Base-by-base conservation (phyloP, 2,113 vertebrate species). In the Mesembrinibis cayennensis region DNA sequence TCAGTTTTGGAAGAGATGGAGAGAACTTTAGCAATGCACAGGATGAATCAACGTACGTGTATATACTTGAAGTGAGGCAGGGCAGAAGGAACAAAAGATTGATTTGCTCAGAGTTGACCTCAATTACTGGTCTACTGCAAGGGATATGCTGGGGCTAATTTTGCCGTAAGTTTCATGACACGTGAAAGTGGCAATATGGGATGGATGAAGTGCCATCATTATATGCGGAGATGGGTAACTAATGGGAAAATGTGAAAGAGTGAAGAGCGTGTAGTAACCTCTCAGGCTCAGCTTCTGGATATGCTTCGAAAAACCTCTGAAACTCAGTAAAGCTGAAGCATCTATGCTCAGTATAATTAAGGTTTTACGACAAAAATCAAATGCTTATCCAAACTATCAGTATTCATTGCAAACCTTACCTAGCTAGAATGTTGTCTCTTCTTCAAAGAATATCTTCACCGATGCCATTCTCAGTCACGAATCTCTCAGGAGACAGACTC, bases 21-120 rank as follows among this genome's bases (percentile, higher is more conserved):
- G 32, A 69, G 47, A 67, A 11, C 23, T 38, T 82, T 49, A 91
- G 30, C 30, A 89, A 21, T 19, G 36, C 58, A 42, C 16, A 61
- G 19, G 30, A 40, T 76, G 40, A 87, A 71, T 59, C 42, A 55
- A 42, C 3, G 13, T 50, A 13, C 23, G 9, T 50, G 25, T 38
- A 23, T 15, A 19, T 79, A 63, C 66, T 84, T 87, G 84, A 44
- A 61, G 53, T 11, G 71, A 77, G 58, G 45, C 53, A 90, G 78
- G 49, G 50, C 74, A 88, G 87, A 90, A 95, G 66, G 62, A 74
- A 40, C 40, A 87, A 56, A 77, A 65, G 53, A 90, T 86, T 82
- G 58, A 91, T 93, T 85, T 95, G 58, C 82, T 93, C 56, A 61
- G 73, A 93, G 73, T 9, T 94, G 84, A 85, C 84, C 82, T 93